These are phyloP conservation scores for Corynorhinus townsendii DNA, from an alignment of 2,113 vertebrate species.

Conservation along the genomic window DNA sequence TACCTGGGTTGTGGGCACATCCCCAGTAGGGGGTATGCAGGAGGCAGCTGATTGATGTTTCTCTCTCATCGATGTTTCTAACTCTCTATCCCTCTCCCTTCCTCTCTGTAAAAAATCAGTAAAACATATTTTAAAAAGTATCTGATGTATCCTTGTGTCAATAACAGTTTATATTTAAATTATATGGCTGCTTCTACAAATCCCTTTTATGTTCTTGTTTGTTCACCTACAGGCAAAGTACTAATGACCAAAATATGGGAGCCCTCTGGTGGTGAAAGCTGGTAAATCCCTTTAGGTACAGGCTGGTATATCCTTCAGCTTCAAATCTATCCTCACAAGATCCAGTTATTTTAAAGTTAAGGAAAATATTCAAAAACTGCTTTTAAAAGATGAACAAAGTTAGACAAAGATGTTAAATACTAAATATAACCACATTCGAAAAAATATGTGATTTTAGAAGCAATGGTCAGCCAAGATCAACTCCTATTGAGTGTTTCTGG, in stretches of 20 bases:
- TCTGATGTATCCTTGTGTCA: neutral
- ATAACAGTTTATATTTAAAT: neutral
- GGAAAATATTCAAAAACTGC: neutral
- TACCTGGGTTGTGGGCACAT: no score
- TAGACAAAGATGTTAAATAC: neutral
- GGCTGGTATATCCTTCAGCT: neutral
- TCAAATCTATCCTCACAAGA: neutral
- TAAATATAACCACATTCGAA: neutral
- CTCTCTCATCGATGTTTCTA: no score
- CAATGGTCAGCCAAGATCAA: neutral
- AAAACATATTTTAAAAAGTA: neutral
- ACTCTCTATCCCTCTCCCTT: no score
- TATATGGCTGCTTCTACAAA: neutral
- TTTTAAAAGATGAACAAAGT: neutral
- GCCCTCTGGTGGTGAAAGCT: conserved; percentile 61
- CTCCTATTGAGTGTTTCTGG: neutral
- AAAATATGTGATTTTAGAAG: neutral
- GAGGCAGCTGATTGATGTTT: no score
- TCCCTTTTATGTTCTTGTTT: neutral
- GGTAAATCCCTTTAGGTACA: neutral
- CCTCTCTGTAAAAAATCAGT: no score
- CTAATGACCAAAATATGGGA: conserved; percentile 29
- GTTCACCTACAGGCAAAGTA: neutral
- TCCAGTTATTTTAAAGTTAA: neutral
- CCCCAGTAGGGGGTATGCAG: no score